These are phyloP conservation scores for Notoglanidium macrostoma DNA, from an alignment of 2,797 vertebrate species.

Conservation along the genomic window DNA sequence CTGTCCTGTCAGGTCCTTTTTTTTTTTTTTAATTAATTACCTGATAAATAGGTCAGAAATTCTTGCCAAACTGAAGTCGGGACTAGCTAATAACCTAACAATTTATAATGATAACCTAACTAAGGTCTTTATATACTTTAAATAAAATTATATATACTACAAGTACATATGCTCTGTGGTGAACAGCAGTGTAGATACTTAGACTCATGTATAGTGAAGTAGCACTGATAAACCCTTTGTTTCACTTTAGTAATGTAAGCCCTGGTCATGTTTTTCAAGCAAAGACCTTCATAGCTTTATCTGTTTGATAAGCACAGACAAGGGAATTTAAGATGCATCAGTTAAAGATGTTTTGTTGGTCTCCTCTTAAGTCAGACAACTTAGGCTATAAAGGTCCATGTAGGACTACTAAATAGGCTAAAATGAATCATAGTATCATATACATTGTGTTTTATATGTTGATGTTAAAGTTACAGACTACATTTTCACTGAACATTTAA, in stretches of 20 bases:
- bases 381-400: neutral
- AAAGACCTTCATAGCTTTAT: neutral
- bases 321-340: neutral
- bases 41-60: neutral
- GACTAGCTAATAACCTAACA: neutral
- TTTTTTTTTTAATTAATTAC: neutral
- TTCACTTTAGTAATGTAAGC: neutral
- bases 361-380: neutral
- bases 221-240: neutral
- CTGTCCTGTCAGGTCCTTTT: constrained; percentile 27
- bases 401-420: neutral
- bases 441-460: neutral
- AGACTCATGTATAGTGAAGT: neutral
- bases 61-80: neutral
- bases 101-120: neutral
- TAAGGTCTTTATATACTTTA: neutral
- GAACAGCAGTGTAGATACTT: neutral
- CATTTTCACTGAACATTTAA: neutral
- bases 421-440: neutral
- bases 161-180: neutral
- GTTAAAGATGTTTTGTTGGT: neutral
- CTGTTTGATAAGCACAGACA: neutral
- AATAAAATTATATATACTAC: neutral
- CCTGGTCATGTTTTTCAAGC: neutral
- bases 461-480: neutral